Evolutionary conservation across 2,797 vertebrate species (phyloP).

Genomic region (Protonibea diacanthus): DNA sequence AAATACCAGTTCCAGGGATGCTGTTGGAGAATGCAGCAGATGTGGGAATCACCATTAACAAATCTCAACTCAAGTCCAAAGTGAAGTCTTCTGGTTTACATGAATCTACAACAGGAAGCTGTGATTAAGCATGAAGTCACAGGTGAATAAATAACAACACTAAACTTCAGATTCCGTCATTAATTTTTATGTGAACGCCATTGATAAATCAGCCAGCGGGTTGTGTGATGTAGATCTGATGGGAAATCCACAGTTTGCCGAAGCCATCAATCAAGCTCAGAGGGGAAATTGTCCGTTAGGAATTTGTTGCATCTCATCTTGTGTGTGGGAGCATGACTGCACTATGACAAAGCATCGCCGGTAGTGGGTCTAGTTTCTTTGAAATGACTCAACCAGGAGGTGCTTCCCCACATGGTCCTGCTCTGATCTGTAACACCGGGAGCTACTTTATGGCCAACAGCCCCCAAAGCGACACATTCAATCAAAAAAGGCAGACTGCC

Average conservation of each 20-base stretch:
- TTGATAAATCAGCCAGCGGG: constrained; percentile 7
- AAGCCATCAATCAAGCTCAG: constrained; percentile 33
- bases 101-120: constrained; percentile 7
- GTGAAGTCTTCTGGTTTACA: background rate
- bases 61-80: background rate
- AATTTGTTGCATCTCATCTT: constrained; percentile 40
- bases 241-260: constrained; percentile 29
- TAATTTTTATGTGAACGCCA: background rate
- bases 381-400: constrained; percentile 78
- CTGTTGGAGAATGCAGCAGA: background rate
- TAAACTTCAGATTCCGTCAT: background rate
- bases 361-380: constrained; percentile 59
- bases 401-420: constrained; percentile 69
- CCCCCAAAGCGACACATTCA: constrained; percentile 58
- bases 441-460: constrained; percentile 55
- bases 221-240: constrained; percentile 21
- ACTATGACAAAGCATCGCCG: constrained; percentile 74
- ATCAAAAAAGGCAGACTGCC: constrained; percentile 40
- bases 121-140: constrained; percentile 29
- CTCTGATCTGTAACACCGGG: constrained; percentile 61
- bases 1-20: background rate
- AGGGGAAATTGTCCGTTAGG: constrained; percentile 10
- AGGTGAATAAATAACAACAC: constrained; percentile 10
- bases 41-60: background rate
- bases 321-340: constrained; percentile 65